Conservation (phyloP, 2,888 invertebrate species). For the Sinopyrophorus schimmeli region DNA sequence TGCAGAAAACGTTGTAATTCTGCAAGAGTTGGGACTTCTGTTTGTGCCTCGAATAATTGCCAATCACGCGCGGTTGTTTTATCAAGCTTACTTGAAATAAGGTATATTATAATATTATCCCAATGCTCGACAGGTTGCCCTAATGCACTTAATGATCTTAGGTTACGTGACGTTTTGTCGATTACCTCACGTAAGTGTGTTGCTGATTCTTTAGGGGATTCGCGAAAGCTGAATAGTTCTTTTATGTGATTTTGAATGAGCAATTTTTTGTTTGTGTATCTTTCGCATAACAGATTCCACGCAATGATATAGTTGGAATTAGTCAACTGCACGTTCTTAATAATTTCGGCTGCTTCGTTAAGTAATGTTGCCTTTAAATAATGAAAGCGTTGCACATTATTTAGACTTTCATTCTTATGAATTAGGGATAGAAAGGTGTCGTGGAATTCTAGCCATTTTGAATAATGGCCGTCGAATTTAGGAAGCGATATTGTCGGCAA, state of each 20-base stretch:
- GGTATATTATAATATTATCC: background rate
- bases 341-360: background rate
- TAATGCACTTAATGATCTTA: slow-evolving; percentile 7
- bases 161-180: background rate
- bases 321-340: background rate
- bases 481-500: background rate
- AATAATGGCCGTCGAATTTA: background rate
- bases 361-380: slow-evolving; percentile 1
- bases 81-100: slow-evolving; percentile 1
- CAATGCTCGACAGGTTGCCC: background rate
- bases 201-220: background rate
- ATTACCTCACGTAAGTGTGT: background rate
- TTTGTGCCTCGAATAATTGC: background rate
- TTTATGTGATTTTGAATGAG: slow-evolving; percentile 1
- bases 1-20: slow-evolving; percentile 1
- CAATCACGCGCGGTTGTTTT: background rate
- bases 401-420: background rate
- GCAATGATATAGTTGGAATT: slow-evolving; percentile 1
- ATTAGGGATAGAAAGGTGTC: slow-evolving; percentile 1
- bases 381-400: slow-evolving; percentile 1
- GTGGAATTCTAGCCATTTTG: slow-evolving; percentile 2
- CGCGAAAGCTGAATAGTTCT: background rate
- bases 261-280: too few relatives aligned
- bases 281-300: background rate
- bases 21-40: background rate